Base-by-base conservation (phyloP, 2,113 vertebrate genomes). In the Grantiella picta region DNA sequence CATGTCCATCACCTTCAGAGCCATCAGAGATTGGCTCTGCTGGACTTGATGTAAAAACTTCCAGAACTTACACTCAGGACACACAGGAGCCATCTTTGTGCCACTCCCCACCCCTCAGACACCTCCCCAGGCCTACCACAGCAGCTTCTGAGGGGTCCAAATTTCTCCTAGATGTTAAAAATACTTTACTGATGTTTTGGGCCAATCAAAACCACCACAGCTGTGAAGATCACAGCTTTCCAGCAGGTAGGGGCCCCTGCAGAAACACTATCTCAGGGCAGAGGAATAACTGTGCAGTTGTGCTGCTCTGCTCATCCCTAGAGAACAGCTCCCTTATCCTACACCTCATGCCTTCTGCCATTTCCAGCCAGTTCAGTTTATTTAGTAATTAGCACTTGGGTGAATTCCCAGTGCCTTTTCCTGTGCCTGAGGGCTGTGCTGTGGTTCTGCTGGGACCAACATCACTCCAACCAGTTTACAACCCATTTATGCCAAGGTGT, bases 381-480 rank as follows among this genome's bases (percentile, higher is more conserved):
- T 28, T 49, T 35, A 17, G 29, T 64, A 21, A 57, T 70, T 12
- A 69, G 22, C 42, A 24, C 33, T 31, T 17, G 7, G 20, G 63
- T 0, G 3, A 28, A 64, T 59, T 65, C 22, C 72, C 31, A 11
- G 19, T 16, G 53, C 27, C 22, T 82, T 47, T 81, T 57, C n/a
- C 44, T 53, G 44, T 3, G 6, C 20, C 47, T 10, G 15, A 56
- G 60, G 66, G 10, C 31, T 47, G n/a, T 53, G 52, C 42, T 69
- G 60, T 35, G 35, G 49, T 15, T 68, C 33, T n/a, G 19, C 54
- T 63, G 80, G 53, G 42, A 56, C 42, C 42, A 57, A 36, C 49
- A 47, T 35, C 36, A 18, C 24, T 75, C 28, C 1, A 0, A n/a
- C 5, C n/a, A 21, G 21, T 53, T 59, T 40, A 36, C 3, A 0